Evolutionary conservation across 2,797 vertebrate genomes (phyloP), one percentile per base, ranked within the genome.

Genomic region (Lepus oiostolus): DNA sequence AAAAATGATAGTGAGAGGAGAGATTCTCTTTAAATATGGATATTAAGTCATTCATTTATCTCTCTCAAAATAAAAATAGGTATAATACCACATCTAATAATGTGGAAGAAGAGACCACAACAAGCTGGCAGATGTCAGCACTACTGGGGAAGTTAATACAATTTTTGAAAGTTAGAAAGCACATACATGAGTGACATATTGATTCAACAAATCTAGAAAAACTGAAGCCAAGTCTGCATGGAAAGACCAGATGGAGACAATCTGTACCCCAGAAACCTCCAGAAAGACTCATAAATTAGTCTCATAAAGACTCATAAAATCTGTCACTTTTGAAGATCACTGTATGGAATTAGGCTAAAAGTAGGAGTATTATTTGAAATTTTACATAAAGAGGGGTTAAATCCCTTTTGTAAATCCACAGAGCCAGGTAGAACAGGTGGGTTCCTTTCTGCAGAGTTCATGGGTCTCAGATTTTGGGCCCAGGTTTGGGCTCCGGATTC

Each of bases 1-100:
- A 91, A 91, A 81, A 95, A n/a, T 58, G n/a, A 65, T 26, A 21
- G 7, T 74, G 12, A 32, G 32, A 65, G 26, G 32, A 52, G 7
- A 60, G 14, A n/a, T n/a, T 85, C 60, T 84, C 58, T 79, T 93
- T 67, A 93, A 79, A 60, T 35, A 87, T 38, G 24, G 21, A 38
- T 13, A 85, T 65, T 93, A 91, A 79, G 38, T 10, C 4, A 84
- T 11, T 67, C 19, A 79, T 79, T 70, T 80, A 42, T 81, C 83
- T 83, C 70, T 75, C 35, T 26, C 5, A 0, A 83, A 71, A 67
- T 26, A 12, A 50, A 50, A 50, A 68, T n/a, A 75, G 28, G 26
- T 17, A 30, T 47, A 70, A 67, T 74, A 26, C 24, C 10, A 72
- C 21, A n/a, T 12, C 16, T 65, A 35, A 24, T 58, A 76, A 58